phyloP scores from a whole-genome alignment of 2,797 vertebrate species.

The Melanotaenia parkinsoni region DNA sequence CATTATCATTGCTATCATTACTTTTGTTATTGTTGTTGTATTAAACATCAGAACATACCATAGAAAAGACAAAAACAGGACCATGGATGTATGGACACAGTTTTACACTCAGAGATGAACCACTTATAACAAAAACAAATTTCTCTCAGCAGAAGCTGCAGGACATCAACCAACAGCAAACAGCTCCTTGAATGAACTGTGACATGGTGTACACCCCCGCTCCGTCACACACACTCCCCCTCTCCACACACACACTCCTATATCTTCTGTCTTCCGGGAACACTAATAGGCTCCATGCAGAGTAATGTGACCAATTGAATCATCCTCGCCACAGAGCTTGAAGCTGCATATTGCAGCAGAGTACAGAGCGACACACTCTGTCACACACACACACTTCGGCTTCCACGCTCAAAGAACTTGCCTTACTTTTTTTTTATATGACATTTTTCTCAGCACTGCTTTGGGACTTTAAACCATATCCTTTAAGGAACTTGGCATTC shows the following conservation, averaged over 20 bases:
- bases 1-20: background rate
- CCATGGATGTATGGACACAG: background rate
- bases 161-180: slow-evolving; percentile 72
- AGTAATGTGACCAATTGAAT: slow-evolving; percentile 95
- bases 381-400: slow-evolving; percentile 20
- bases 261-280: slow-evolving; percentile 74
- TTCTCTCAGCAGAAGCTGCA: slow-evolving; percentile 44
- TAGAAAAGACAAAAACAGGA: no score
- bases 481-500: slow-evolving; percentile 45
- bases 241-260: slow-evolving; percentile 29
- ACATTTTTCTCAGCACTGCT: slow-evolving; percentile 38
- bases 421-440: background rate
- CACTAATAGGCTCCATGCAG: slow-evolving; percentile 94
- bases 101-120: background rate
- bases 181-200: slow-evolving; percentile 84
- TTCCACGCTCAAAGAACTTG: slow-evolving; percentile 39
- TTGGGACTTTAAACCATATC: slow-evolving; percentile 62
- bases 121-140: slow-evolving; percentile 15
- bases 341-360: slow-evolving; percentile 72
- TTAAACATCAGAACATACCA: background rate
- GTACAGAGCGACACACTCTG: slow-evolving; percentile 55
- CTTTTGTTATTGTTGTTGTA: background rate
- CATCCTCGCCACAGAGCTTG: slow-evolving; percentile 83
- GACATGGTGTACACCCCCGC: slow-evolving; percentile 80
- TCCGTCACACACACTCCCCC: background rate